Evolutionary conservation across 1,140 invertebrate species (phyloP), one percentile per base, ranked within the genome.

Genomic region (Charaxes varanes): DNA sequence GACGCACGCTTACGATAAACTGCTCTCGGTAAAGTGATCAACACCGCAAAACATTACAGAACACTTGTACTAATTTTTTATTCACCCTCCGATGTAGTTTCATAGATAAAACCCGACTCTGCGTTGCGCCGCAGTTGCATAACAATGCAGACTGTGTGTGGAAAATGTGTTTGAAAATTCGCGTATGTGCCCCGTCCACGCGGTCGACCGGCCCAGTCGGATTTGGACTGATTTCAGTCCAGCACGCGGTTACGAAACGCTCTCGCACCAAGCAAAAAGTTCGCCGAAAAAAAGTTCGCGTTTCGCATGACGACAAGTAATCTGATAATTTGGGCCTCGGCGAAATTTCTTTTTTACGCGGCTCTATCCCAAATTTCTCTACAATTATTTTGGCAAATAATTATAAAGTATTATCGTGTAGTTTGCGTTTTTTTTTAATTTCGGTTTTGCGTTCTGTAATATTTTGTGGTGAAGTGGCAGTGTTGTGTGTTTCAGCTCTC

Each of bases 101-200:
- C 6, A 10, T 6, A 5, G n/a, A 10, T n/a, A 32, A 11, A 4
- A 12, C 7, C 4, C 12, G n/a, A n/a, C n/a, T 34, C 14, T 12
- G 6, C 12, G 18, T 12, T 2, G 11, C 10, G 6, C 31, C 22
- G 33, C 12, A 35, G 33, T 35, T 35, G 33, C 33, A 35, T 35
- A 35, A 35, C 17, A 35, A 22, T 35, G 33, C 33, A 24, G 33
- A 18, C 15, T 15, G 17, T n/a, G 31, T 18, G 17, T 35, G 33
- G 33, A 35, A 35, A 35, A 35, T 31, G 33, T 35, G 33, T 35
- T 24, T 35, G 33, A 35, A 35, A 35, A 35, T 35, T 35, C 21
- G 33, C 33, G 24, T 35, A 24, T 16, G 19, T 21, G 18, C 14
- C 8, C 33, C 16, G 21, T 24, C 33, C 33, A 35, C 22, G 33